Evolutionary conservation across 2,888 invertebrate genomes (phyloP), one percentile per base, ranked within the genome.

Genomic region (Ochlodes sylvanus): DNA sequence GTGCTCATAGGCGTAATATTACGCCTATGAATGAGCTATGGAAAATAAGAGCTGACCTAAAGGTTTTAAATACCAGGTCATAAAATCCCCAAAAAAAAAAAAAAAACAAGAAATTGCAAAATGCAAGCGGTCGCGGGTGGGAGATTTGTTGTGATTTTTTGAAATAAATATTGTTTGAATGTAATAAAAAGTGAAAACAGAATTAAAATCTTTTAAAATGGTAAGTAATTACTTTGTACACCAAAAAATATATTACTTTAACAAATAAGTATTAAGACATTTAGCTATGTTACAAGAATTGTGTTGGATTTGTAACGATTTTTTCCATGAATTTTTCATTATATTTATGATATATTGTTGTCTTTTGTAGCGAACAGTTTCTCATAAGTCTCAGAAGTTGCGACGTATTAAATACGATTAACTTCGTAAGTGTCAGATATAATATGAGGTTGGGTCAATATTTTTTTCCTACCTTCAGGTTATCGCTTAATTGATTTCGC

Each of bases 121-220:
- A 84, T 86, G 85, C 86, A 83, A 85, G 81, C 81, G 79, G 81
- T 79, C 78, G 85, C 85, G 78, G 82, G 84, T 86, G 86, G 83
- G 84, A 84, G 84, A 82, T 85, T 89, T 90, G 91, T 90, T 91
- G 88, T 87, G 85, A 77, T 84, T 82, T 77, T 85, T 84, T 84
- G 80, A 76, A 70, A 73, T 72, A 71, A 64, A 68, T 65, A 68
- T 74, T 84, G 82, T 76, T 73, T 88, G 80, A 75, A 79, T 81
- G 73, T 69, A 63, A 72, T 75, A 72, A 78, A 82, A 82, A 80
- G 77, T 81, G 78, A 83, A 82, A 79, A 79, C 79, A 76, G 76
- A 72, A 74, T 75, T 76, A 73, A 69, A 72, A 76, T 77, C 66
- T 69, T 74, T 75, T 70, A 80, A 79, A 84, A 87, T 90, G 91